Evolutionary conservation across 2,888 invertebrate species (phyloP).

Genomic region (Nomada lathburiana): DNA sequence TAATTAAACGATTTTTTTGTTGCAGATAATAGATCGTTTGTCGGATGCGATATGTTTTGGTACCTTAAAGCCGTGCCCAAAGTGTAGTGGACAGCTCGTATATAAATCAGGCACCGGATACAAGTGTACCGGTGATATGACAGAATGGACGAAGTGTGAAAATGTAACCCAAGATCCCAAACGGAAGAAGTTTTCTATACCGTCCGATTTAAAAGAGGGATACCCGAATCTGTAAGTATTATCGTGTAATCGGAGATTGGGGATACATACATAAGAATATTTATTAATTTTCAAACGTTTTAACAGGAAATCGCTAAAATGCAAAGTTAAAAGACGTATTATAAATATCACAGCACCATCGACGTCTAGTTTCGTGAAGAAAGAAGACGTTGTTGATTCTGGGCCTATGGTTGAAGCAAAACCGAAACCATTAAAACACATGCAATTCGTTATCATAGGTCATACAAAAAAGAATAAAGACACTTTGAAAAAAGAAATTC

Average conservation of each 20-base stretch:
- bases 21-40: slow-evolving; percentile 90
- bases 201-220: slow-evolving; percentile 86
- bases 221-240: slow-evolving; percentile 86
- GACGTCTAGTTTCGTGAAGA: slow-evolving; percentile 84
- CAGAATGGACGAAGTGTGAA: slow-evolving; percentile 96
- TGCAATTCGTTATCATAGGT: slow-evolving; percentile 91
- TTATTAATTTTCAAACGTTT: slow-evolving; percentile 11
- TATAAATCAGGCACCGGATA: slow-evolving; percentile 91
- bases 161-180: slow-evolving; percentile 90
- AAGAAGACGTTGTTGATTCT: slow-evolving; percentile 85
- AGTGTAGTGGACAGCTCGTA: slow-evolving; percentile 92
- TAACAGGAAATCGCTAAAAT: slow-evolving; percentile 85
- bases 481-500: slow-evolving; percentile 89
- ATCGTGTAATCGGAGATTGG: background rate
- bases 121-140: slow-evolving; percentile 92
- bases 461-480: slow-evolving; percentile 86
- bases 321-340: slow-evolving; percentile 86
- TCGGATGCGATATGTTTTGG: slow-evolving; percentile 97
- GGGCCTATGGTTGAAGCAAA: slow-evolving; percentile 88
- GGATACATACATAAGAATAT: background rate
- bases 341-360: slow-evolving; percentile 86
- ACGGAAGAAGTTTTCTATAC: slow-evolving; percentile 89
- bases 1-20: slow-evolving; percentile 16
- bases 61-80: slow-evolving; percentile 90
- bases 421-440: slow-evolving; percentile 90